A percentile compares a stretch with the other conserved stretches of the same genome.
Conservation (phyloP, 2,113 vertebrate species). For the Leptobrachium ailaonicum region DNA sequence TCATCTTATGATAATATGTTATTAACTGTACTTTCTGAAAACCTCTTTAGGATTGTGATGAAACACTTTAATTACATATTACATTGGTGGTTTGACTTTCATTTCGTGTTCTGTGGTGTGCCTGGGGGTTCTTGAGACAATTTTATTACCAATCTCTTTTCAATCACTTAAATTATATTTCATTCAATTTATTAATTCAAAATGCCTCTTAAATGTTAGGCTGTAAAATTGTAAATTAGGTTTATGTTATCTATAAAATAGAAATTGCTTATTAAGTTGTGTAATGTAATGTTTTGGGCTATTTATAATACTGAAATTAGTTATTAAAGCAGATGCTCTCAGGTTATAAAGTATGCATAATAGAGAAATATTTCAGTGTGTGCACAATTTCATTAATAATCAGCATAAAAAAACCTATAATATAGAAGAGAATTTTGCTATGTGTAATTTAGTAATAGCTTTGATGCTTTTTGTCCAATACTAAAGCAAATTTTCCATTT, state of each 20-base stretch:
- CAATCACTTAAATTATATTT: background rate
- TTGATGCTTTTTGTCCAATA: too few relatives aligned
- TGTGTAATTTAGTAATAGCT: too few relatives aligned
- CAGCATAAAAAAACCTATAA: too few relatives aligned
- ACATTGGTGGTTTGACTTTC: background rate
- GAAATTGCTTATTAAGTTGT: background rate
- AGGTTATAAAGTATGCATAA: background rate
- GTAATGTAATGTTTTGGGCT: background rate
- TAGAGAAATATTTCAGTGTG: too few relatives aligned
- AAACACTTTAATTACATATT: background rate
- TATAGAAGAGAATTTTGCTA: too few relatives aligned
- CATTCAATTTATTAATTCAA: background rate
- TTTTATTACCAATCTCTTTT: background rate
- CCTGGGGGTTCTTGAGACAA: background rate
- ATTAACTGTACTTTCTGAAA: background rate
- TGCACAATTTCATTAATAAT: too few relatives aligned
- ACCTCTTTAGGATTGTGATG: background rate
- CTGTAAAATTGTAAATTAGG: background rate
- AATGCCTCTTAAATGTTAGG: background rate
- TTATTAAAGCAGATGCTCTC: background rate
- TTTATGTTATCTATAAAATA: conserved; percentile 1
- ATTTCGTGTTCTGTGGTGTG: background rate
- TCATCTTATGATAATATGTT: background rate
- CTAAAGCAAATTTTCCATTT: too few relatives aligned
- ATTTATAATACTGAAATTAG: background rate